phyloP scores from a whole-genome alignment of 2,888 invertebrate species.

The Acronicta alni region DNA sequence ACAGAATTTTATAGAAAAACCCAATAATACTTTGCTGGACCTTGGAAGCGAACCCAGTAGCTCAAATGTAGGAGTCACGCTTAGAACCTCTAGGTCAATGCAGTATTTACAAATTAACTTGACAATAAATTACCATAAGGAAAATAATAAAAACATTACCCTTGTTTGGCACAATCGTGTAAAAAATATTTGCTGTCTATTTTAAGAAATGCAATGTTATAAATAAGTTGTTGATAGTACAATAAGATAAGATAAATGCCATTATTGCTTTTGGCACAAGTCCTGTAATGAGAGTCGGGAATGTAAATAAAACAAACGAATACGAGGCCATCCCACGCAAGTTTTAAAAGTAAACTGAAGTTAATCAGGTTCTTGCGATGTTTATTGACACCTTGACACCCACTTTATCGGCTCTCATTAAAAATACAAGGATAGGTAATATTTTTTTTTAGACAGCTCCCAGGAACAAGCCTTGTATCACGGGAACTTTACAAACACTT shows the following conservation, averaged over 20 bases:
- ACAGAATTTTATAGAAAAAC: no score
- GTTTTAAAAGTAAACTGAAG: conserved; percentile 4
- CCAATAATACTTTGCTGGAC: no score
- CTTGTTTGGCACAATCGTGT: background rate
- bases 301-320: conserved; percentile 19
- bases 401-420: conserved; percentile 23
- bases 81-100: no score
- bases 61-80: no score
- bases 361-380: conserved; percentile 2
- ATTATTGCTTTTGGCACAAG: conserved; percentile 25
- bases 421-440: conserved; percentile 1
- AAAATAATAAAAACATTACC: background rate
- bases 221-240: conserved; percentile 31
- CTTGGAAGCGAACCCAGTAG: no score
- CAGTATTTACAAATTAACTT: no score
- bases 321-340: conserved; percentile 6
- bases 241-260: conserved; percentile 13
- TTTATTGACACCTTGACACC: conserved; percentile 17
- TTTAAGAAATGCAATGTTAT: conserved; percentile 12
- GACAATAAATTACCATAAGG: no score
- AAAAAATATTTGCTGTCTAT: conserved; percentile 1
- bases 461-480: no score
- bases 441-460: no score
- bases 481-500: no score
- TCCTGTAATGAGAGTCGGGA: conserved; percentile 1